phyloP scores from a whole-genome alignment of 2,888 invertebrate genomes.

The Rhagophthalmus giganteus region DNA sequence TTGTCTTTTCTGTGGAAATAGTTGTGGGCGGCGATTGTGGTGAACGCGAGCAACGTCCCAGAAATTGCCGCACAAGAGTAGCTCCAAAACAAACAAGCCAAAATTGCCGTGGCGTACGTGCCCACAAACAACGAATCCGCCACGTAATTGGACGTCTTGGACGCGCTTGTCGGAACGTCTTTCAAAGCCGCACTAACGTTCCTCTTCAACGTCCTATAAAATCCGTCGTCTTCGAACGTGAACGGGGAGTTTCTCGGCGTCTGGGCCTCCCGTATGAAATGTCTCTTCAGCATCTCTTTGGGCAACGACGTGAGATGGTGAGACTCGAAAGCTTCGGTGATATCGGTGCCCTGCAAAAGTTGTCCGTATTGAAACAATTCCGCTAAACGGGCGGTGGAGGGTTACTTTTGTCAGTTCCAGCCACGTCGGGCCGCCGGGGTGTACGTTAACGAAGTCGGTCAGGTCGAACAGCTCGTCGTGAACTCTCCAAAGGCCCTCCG shows the following conservation, averaged over 20 bases:
- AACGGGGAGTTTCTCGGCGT: slow-evolving; percentile 70
- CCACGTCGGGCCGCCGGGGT: slow-evolving; percentile 88
- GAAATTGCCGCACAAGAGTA: slow-evolving; percentile 57
- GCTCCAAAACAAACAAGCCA: slow-evolving; percentile 47
- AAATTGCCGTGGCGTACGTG: slow-evolving; percentile 47
- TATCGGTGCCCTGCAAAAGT: slow-evolving; percentile 51
- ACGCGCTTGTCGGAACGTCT: slow-evolving; percentile 56
- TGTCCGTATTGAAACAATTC: slow-evolving; percentile 1
- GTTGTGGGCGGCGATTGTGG: slow-evolving; percentile 70
- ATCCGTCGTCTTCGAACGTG: slow-evolving; percentile 73
- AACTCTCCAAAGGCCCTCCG: slow-evolving; percentile 77
- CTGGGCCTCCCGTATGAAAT: slow-evolving; percentile 65
- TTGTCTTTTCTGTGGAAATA: slow-evolving; percentile 76
- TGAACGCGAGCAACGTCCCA: slow-evolving; percentile 63
- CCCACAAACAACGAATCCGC: slow-evolving; percentile 51
- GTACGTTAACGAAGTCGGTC: slow-evolving; percentile 72
- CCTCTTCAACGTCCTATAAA: slow-evolving; percentile 70
- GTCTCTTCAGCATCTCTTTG: slow-evolving; percentile 65
- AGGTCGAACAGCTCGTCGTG: slow-evolving; percentile 82
- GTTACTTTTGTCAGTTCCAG: slow-evolving; percentile 66
- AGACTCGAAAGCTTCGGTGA: slow-evolving; percentile 77
- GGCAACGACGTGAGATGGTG: slow-evolving; percentile 66
- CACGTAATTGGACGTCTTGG: slow-evolving; percentile 50
- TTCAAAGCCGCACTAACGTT: slow-evolving; percentile 58
- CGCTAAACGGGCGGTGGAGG: neutral